Base-by-base conservation (phyloP, 2,797 vertebrate species). In the Amblyopsis hoosieri region DNA sequence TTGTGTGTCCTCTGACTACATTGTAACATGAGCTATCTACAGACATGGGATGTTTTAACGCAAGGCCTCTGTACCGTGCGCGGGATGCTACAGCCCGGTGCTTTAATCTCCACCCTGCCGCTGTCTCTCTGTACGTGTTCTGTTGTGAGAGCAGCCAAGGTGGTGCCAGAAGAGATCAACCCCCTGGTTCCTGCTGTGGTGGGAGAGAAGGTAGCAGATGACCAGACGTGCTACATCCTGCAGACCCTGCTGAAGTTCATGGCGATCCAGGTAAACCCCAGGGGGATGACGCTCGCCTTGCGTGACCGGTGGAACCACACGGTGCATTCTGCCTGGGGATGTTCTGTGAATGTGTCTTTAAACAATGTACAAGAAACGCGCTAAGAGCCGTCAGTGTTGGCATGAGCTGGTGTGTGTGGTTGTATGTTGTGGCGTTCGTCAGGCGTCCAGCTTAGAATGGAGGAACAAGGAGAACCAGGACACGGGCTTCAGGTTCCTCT, bases 381-480 rank as follows among this genome's bases (percentile, higher is more conserved):
- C 23, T 23, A 3, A 23, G 23, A 23, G 23, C 23, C 3, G 23
- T 23, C 23, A 23, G 23, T 23, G 23, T 23, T 23, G 23, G 33
- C 33, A 8, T 37, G 8, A 37, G 33, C 33, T 8, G 15, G 49
- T 8, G 5, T 14, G 11, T 5, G 12, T 82, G 56, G 4, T 51
- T 79, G 70, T 85, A 66, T 85, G 52, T 64, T 55, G 64, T 79
- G 23, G 60, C 71, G 23, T 82, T 66, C 85, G 65, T 62, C 77
- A 99, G 98, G 97, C 96, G 74, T 96, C 96, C 78, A 98, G 97
- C 78, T 92, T 98, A 83, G 97, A 98, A 84, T 99, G 97, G 98
- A 95, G 90, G 87, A 96, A 94, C 87, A 97, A 95, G 86, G 98
- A 98, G 73, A 97, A 95, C 86, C 95, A 95, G 83, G 95, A 99